Percentiles rank a stretch among this genome's conserved stretches.
Conservation (phyloP, 2,888 invertebrate species). For the Coenonympha glycerion region DNA sequence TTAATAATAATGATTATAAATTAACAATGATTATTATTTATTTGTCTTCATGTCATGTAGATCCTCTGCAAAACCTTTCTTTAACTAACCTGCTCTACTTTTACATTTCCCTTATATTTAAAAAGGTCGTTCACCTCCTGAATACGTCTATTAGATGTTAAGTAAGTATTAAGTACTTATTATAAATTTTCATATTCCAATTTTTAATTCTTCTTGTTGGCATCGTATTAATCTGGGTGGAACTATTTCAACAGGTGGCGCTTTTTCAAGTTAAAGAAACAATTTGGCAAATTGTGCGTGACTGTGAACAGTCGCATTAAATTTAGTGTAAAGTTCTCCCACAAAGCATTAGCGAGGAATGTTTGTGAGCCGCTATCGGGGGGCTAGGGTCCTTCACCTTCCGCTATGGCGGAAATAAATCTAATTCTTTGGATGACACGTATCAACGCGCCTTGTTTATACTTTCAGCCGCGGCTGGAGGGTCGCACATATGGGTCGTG, state of each 20-base stretch:
- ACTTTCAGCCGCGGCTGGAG: conserved; percentile 61
- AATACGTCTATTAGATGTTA: background rate
- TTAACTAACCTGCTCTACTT: background rate
- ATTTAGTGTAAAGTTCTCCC: conserved; percentile 36
- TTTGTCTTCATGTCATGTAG: too few relatives aligned
- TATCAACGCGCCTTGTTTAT: conserved; percentile 75
- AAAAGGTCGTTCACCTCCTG: background rate
- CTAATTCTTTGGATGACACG: conserved; percentile 73
- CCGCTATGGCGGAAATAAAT: conserved; percentile 69
- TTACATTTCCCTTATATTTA: background rate
- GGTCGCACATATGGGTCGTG: conserved; percentile 63
- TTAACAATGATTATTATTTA: too few relatives aligned
- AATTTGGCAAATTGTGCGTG: background rate
- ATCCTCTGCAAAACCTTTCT: background rate
- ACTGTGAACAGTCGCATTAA: conserved; percentile 17
- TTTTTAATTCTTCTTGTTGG: background rate
- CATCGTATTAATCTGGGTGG: background rate
- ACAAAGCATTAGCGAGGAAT: conserved; percentile 42
- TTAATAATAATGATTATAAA: too few relatives aligned
- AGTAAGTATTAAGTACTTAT: too few relatives aligned
- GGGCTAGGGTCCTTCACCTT: conserved; percentile 68
- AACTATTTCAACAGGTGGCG: background rate
- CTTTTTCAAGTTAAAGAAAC: background rate
- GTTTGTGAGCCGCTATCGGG: conserved; percentile 41
- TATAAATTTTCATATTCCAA: background rate